A percentile compares a stretch with the other conserved stretches of the same genome.
These are phyloP conservation scores for Leuctra nigra DNA, from an alignment of 2,888 invertebrate species.

Conservation along the genomic window DNA sequence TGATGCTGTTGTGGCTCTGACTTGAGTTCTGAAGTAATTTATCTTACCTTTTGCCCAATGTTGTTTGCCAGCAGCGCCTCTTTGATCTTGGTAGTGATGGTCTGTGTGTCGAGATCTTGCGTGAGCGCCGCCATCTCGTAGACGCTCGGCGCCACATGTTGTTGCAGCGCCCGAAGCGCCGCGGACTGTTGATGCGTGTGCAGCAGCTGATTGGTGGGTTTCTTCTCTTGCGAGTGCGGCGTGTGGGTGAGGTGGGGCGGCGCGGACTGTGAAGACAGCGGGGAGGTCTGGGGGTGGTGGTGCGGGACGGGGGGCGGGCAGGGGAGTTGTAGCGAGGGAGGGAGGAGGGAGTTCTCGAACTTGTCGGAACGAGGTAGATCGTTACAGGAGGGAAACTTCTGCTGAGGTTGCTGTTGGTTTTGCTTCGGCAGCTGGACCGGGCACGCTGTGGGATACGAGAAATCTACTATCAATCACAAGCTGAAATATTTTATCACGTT, in stretches of 20 bases:
- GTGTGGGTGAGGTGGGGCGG: slow-evolving; percentile 25
- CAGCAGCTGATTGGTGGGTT: slow-evolving; percentile 44
- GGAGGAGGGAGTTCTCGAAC: slow-evolving; percentile 34
- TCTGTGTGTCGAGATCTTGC: slow-evolving; percentile 92
- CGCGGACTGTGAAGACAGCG: slow-evolving; percentile 37
- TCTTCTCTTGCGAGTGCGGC: slow-evolving; percentile 20
- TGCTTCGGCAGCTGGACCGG: slow-evolving; percentile 25
- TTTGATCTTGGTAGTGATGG: slow-evolving; percentile 94
- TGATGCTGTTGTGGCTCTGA: no score
- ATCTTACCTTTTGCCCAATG: slow-evolving; percentile 83
- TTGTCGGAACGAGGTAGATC: not conserved
- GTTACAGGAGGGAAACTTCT: slow-evolving; percentile 36
- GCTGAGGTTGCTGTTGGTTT: slow-evolving; percentile 37
- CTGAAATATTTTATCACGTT: no score
- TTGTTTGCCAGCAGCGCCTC: slow-evolving; percentile 94
- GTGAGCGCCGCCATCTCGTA: slow-evolving; percentile 97
- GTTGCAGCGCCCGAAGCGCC: slow-evolving; percentile 66
- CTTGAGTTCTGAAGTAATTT: no score
- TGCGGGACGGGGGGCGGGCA: slow-evolving; percentile 66
- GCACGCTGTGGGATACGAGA: no score
- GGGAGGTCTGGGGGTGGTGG: slow-evolving; percentile 58
- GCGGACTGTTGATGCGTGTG: slow-evolving; percentile 52
- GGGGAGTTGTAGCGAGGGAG: slow-evolving; percentile 41
- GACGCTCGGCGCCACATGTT: slow-evolving; percentile 89
- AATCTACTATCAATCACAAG: no score